phyloP scores from a whole-genome alignment of 2,797 vertebrate species.

The Sebastes elongatus region DNA sequence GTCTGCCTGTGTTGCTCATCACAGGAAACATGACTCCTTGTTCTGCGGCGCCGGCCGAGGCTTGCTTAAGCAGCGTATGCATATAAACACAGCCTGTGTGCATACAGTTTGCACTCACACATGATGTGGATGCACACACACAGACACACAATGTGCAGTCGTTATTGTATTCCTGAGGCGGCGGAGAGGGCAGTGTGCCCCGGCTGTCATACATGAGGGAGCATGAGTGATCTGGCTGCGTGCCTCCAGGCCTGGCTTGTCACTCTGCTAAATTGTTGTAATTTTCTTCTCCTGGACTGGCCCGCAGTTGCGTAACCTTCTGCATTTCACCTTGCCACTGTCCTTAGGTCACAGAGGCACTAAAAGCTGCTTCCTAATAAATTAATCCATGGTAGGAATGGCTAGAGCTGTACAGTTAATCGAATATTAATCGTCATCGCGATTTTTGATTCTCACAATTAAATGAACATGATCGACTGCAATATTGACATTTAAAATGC shows the following conservation, averaged over 20 bases:
- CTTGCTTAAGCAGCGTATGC: slow-evolving; percentile 1
- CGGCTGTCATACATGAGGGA: slow-evolving; percentile 57
- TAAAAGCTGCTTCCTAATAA: slow-evolving; percentile 1
- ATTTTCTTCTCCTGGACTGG: slow-evolving; percentile 55
- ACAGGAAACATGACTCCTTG: slow-evolving; percentile 60
- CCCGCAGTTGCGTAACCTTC: slow-evolving; percentile 38
- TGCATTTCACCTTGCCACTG: slow-evolving; percentile 46
- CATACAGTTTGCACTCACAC: background rate
- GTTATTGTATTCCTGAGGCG: slow-evolving; percentile 48
- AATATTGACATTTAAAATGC: no score
- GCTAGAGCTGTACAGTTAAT: no score
- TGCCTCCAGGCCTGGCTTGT: slow-evolving; percentile 59
- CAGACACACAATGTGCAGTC: slow-evolving; percentile 9
- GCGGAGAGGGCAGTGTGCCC: slow-evolving; percentile 43
- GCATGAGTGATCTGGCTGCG: slow-evolving; percentile 63
- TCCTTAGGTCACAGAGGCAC: slow-evolving; percentile 42
- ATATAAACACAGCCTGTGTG: slow-evolving; percentile 17
- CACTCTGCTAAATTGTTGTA: slow-evolving; percentile 67
- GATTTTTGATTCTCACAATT: no score
- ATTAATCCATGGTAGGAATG: background rate
- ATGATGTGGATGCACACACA: background rate
- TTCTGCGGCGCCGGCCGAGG: slow-evolving; percentile 16
- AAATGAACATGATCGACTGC: no score
- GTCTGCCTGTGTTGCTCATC: slow-evolving; percentile 51
- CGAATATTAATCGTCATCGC: no score